Base-by-base conservation (phyloP, 2,888 invertebrate genomes). In the Danaus chrysippus region DNA sequence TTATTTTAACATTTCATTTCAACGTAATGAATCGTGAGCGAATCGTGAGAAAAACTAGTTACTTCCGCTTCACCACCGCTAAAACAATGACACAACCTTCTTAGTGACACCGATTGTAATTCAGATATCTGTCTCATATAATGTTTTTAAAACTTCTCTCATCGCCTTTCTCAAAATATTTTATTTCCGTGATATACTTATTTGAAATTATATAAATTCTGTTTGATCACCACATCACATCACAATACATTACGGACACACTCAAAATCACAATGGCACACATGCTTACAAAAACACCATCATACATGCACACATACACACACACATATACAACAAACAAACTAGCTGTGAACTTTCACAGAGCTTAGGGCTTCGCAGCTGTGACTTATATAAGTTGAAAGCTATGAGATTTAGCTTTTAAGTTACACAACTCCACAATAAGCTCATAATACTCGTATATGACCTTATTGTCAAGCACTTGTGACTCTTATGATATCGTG, bases 311-410 rank as follows among this genome's bases (percentile, higher is more conserved):
- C 46, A 46, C 46, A 46, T 46, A 12, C 49, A 49, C 17, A 49
- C 12, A 49, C 15, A 10, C 9, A 46, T 6, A 1, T 17, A 49
- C 9, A 11, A 17, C 49, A 49, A 49, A 17, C 17, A 49, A 49
- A 8, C 17, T 15, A 42, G 19, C 19, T 54, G 43, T 53, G 43
- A 34, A 61, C 62, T 62, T 62, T 62, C 62, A 58, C 62, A 43
- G 55, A 62, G 56, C 61, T 61, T 53, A 23, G 10, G 13, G 58
- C 54, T 46, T 43, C 54, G 56, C 49, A 17, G 49, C 10, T 34
- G 58, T 19, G 19, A 58, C 62, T 62, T 59, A 54, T 55, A 52
- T 54, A 62, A 62, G 23, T 49, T 12, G 62, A 52, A 55, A 55
- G 62, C 62, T 59, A 12, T 41, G 42, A 41, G 52, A 12, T 17